These are phyloP conservation scores for Macquaria ambigua DNA, from an alignment of 2,113 vertebrate species.

Conservation along the genomic window DNA sequence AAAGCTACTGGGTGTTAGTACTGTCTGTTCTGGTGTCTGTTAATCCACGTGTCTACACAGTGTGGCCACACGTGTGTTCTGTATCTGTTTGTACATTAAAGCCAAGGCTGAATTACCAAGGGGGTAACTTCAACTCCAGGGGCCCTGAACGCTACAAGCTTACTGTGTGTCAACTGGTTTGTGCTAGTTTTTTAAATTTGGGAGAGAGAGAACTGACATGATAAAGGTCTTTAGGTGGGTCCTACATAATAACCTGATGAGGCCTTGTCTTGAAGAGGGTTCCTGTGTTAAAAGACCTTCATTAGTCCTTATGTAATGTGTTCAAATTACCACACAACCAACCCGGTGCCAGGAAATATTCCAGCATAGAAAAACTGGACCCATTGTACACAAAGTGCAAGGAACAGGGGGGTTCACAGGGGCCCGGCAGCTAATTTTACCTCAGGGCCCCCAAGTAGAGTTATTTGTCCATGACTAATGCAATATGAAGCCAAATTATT, in stretches of 20 bases:
- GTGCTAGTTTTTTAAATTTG: neutral
- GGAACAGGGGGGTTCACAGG: neutral
- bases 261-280: neutral
- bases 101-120: neutral
- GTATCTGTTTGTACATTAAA: constrained; percentile 17
- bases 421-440: neutral
- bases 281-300: neutral
- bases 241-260: neutral
- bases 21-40: neutral
- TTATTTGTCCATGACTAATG: neutral
- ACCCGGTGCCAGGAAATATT: too few relatives aligned
- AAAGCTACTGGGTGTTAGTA: neutral
- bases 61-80: constrained; percentile 11
- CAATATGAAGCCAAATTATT: neutral
- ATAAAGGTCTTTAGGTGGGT: neutral
- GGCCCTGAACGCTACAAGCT: neutral
- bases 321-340: neutral
- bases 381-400: too few relatives aligned
- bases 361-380: too few relatives aligned
- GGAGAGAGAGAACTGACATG: neutral
- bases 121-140: neutral
- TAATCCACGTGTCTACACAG: neutral
- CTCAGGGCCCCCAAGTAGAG: neutral
- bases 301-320: neutral
- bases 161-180: neutral